Conservation (phyloP, 2,113 vertebrate species). For the Poicephalus meyeri region DNA sequence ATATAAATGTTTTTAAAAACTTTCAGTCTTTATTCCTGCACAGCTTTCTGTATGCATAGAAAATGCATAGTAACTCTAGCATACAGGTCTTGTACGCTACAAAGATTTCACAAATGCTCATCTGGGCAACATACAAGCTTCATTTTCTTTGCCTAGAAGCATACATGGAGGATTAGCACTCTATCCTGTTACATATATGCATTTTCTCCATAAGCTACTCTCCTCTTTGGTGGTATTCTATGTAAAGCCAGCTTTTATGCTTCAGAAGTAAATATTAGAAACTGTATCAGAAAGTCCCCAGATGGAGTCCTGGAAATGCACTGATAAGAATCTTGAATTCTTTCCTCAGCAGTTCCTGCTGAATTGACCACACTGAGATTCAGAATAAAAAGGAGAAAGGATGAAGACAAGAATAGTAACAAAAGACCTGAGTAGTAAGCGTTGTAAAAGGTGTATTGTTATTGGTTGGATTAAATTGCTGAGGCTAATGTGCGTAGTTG, state of each 20-base stretch:
- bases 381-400: background rate
- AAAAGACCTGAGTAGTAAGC: background rate
- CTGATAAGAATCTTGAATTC: background rate
- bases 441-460: background rate
- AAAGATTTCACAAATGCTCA: background rate
- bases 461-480: background rate
- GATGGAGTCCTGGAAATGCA: background rate
- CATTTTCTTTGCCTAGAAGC: background rate
- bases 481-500: background rate
- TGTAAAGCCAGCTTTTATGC: background rate
- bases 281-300: background rate
- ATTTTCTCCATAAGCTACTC: background rate
- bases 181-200: background rate
- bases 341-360: background rate
- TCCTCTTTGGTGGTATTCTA: background rate
- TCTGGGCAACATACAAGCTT: background rate
- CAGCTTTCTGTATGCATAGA: background rate
- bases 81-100: background rate
- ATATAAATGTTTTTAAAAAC: background rate
- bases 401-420: background rate
- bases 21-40: background rate
- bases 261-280: background rate
- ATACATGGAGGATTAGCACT: background rate
- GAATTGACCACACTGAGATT: background rate
- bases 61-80: background rate